Percentiles rank a stretch among this genome's conserved stretches.
These are phyloP conservation scores for Sialis fuliginosa DNA, from an alignment of 2,888 invertebrate genomes.

Conservation along the genomic window DNA sequence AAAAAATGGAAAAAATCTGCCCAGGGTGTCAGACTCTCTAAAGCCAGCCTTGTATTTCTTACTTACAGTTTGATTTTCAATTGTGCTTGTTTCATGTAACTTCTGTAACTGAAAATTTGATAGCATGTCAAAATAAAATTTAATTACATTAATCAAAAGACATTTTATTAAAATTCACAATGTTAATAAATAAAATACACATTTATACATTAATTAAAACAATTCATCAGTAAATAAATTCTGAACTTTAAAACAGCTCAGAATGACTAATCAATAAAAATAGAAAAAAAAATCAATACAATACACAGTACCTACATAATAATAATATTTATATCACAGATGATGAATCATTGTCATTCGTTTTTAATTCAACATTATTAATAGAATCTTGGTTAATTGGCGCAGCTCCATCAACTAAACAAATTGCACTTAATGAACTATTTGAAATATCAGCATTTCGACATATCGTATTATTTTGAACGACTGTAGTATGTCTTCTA, in stretches of 20 bases:
- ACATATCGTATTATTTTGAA: constrained; percentile 19
- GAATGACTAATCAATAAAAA: background rate
- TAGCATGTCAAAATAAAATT: no score
- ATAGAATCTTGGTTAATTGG: constrained; percentile 33
- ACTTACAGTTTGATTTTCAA: no score
- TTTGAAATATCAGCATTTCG: constrained; percentile 26
- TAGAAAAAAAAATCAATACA: background rate
- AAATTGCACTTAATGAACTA: constrained; percentile 37
- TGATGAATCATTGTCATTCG: constrained; percentile 11
- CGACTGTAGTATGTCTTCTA: constrained; percentile 25
- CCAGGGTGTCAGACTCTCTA: no score
- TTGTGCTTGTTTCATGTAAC: no score
- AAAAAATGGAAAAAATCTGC: no score
- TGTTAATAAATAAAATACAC: background rate
- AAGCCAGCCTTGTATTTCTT: no score
- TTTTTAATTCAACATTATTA: constrained; percentile 18
- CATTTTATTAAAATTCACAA: background rate
- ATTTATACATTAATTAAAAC: background rate
- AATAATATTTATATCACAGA: constrained; percentile 4
- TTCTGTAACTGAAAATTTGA: no score
- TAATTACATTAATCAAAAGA: no score
- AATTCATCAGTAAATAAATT: background rate
- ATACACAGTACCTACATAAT: background rate
- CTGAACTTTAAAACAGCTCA: background rate
- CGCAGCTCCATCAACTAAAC: constrained; percentile 38